A percentile compares a stretch with the other conserved stretches of the same genome.
These are phyloP conservation scores for Malurus leucopterus DNA, from an alignment of 2,797 vertebrate species.

Conservation along the genomic window DNA sequence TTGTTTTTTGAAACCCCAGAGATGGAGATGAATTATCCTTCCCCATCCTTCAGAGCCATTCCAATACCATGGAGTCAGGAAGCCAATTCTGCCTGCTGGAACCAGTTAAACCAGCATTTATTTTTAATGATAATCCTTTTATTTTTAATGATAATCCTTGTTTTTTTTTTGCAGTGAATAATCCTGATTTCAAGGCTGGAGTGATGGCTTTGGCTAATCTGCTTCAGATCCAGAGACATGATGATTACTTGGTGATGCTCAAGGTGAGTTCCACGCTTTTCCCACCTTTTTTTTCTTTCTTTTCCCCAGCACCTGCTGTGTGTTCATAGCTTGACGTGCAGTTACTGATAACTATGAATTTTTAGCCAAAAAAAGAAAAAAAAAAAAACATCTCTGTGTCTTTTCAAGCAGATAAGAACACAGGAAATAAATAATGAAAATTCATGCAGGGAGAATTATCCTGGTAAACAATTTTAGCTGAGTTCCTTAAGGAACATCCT, in stretches of 20 bases:
- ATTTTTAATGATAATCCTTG: neutral
- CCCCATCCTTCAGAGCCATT: neutral
- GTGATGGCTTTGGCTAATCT: slow-evolving; percentile 91
- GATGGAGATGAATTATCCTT: neutral
- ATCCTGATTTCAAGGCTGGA: slow-evolving; percentile 95
- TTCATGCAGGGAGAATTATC: neutral
- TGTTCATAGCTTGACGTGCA: neutral
- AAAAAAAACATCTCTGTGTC: neutral
- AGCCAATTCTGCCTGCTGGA: neutral
- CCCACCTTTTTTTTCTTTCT: neutral
- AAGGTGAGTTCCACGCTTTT: slow-evolving; percentile 77
- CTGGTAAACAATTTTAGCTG: neutral
- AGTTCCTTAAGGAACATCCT: neutral
- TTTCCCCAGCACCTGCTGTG: neutral
- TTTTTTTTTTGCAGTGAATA: slow-evolving; percentile 76
- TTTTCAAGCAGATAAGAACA: neutral
- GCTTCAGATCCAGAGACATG: slow-evolving; percentile 92
- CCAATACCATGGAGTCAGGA: neutral
- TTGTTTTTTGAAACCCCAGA: neutral
- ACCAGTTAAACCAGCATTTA: accelerated
- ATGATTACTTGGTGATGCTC: slow-evolving; percentile 95
- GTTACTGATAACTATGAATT: neutral
- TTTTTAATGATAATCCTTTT: neutral
- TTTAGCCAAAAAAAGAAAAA: neutral
- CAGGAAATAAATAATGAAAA: neutral